Evolutionary conservation across 2,797 vertebrate genomes (phyloP), one percentile per base, ranked within the genome.

Genomic region (Sorex maritimensis): DNA sequence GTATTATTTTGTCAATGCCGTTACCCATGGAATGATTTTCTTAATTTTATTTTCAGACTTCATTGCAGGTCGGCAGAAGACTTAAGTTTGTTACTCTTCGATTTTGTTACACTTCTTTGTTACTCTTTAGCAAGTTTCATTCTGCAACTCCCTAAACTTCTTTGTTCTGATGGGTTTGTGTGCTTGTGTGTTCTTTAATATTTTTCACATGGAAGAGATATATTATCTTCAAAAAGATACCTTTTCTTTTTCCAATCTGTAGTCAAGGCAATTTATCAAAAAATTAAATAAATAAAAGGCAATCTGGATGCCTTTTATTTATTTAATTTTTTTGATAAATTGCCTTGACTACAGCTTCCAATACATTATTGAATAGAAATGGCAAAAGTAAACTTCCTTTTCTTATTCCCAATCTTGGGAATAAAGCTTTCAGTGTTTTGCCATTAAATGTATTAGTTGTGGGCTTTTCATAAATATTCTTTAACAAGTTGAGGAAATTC

Each of bases 1-100:
- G 2, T 69, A 26, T 92, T 61, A 44, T 81, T 83, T 96, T 92
- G 72, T 3, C 21, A 21, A 10, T 88, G 26, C 55, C 78, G 15
- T 49, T 81, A 19, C 52, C 87, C 88, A 13, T 92, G 46, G 15
- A 87, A 79, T 86, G 88, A 3, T 83, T 80, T 61, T 80, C 58
- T 85, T 74, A 93, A 75, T 91, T 94, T 93, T 17, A 65, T 82
- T 93, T 95, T 91, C 65, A 91, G 44, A 75, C 84, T 73, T 92
- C 28, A 21, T 88, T 86, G 30, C 49, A n/a, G 63, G 28, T 63
- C 3, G 81, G 23, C 68, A 83, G 80, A 88, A 13, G 82, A n/a
- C 58, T 17, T 26, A 67, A 1, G 3, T 67, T 28, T 67, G 63
- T 67, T 24, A 26, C 24, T 86, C 30, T 91, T 94, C 1, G 34